These are phyloP conservation scores for Mycteria americana DNA, from an alignment of 2,797 vertebrate genomes.

Conservation along the genomic window DNA sequence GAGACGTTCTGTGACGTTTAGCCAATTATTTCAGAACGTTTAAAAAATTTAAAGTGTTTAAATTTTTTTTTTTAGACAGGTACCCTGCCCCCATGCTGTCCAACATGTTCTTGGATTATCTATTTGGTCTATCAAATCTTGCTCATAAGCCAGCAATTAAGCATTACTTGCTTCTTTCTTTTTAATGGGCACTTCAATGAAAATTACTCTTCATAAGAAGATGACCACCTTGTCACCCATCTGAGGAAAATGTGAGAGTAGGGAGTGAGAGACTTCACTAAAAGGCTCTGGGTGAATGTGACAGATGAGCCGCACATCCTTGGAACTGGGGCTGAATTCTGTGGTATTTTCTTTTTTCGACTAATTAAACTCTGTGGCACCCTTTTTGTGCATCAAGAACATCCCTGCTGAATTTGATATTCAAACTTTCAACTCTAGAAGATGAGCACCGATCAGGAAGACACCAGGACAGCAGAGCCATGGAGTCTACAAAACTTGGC, in stretches of 20 bases:
- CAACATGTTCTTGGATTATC: neutral
- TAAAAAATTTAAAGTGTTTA: neutral
- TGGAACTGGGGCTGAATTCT: neutral
- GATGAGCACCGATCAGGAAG: neutral
- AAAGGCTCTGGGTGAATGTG: neutral
- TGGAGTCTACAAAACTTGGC: neutral
- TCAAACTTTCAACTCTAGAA: neutral
- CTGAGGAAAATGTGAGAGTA: neutral
- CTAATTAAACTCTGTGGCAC: neutral
- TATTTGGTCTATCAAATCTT: neutral
- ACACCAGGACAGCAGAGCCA: neutral
- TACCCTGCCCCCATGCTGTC: neutral
- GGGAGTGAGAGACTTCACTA: neutral
- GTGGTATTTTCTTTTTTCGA: neutral
- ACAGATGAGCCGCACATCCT: neutral
- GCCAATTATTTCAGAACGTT: neutral
- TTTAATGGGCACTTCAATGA: neutral
- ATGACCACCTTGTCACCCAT: neutral
- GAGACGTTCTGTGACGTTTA: neutral
- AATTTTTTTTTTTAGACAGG: neutral
- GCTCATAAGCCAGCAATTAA: neutral
- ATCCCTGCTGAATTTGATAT: neutral
- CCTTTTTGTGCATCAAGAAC: neutral
- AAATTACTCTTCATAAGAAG: neutral
- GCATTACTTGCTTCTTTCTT: neutral